Evolutionary conservation across 2,888 invertebrate genomes (phyloP), one percentile per base, ranked within the genome.

Genomic region (Endotricha flammealis): DNA sequence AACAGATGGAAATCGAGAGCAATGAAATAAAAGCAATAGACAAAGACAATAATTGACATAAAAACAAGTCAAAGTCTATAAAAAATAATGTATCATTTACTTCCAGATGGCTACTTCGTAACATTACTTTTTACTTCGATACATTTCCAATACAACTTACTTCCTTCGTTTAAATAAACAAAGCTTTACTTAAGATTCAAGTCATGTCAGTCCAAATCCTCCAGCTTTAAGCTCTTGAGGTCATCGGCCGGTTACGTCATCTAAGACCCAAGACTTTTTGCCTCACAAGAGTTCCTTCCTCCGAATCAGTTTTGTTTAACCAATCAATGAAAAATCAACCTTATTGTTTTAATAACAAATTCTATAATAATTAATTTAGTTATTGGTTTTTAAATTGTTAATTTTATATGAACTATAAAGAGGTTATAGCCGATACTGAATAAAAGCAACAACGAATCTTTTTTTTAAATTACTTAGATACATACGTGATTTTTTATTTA

Each of bases 231-330:
- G 65, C 60, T 58, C 56, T 45, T 32, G 48, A 48, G 76, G 61
- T 75, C 74, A 65, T 46, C 51, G 73, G 44, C 64, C 80, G 53
- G 50, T 80, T 72, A 71, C 82, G 79, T 79, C 79, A 81, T 72
- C 73, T 70, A 67, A 63, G 62, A 49, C 57, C 56, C 63, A 53
- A 55, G 42, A 53, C 50, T 74, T 73, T 65, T 55, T 53, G 53
- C 52, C 47, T 53, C 51, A 57, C 61, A 44, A 56, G 55, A 55
- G 46, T 47, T 52, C 47, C 53, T 50, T 51, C 45, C 39, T 41
- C 46, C 49, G 49, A 36, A 36, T 39, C 42, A 48, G 40, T 42
- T 40, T 42, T 40, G 38, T 29, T 36, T 13, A 25, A 29, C 29
- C 5, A 22, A 29, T 34, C 30, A 12, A 20, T 32, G 16, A 13